Conservation (phyloP, 2,888 invertebrate genomes). For the Tortrix viridana region DNA sequence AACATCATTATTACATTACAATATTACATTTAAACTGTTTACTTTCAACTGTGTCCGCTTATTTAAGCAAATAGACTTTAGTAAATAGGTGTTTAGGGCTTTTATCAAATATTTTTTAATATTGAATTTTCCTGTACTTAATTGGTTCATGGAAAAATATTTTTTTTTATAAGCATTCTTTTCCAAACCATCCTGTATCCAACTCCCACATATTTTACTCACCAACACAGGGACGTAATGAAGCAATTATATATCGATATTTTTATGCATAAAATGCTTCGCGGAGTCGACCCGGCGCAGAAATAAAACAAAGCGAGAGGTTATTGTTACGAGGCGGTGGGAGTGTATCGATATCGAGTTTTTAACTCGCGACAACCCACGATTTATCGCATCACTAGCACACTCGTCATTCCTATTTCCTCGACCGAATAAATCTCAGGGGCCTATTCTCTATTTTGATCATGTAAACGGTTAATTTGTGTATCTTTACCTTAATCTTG, state of each 20-base stretch:
- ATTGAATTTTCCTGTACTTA: too few relatives aligned
- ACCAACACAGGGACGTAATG: conserved; percentile 83
- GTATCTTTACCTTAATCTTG: too few relatives aligned
- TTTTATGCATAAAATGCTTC: conserved; percentile 84
- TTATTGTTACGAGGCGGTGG: conserved; percentile 81
- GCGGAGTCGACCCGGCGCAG: conserved; percentile 66
- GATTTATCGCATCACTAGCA: conserved; percentile 81
- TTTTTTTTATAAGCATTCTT: conserved; percentile 24
- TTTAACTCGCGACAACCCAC: conserved; percentile 81
- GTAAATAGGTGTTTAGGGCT: too few relatives aligned
- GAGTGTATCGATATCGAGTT: conserved; percentile 83
- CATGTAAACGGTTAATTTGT: conserved; percentile 27
- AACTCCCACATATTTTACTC: conserved; percentile 84
- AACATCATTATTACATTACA: too few relatives aligned
- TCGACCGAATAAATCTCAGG: conserved; percentile 66
- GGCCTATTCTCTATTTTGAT: conserved; percentile 58
- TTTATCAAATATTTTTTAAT: too few relatives aligned
- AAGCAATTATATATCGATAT: conserved; percentile 85
- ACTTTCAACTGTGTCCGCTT: too few relatives aligned
- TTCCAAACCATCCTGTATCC: conserved; percentile 66
- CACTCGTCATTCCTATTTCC: conserved; percentile 81
- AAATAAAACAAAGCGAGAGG: conserved; percentile 79
- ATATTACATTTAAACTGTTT: too few relatives aligned
- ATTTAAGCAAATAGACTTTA: too few relatives aligned
- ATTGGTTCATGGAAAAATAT: too few relatives aligned